phyloP scores from a whole-genome alignment of 64 coral and sea anemone genomes.

The Pocillopora damicornis region DNA sequence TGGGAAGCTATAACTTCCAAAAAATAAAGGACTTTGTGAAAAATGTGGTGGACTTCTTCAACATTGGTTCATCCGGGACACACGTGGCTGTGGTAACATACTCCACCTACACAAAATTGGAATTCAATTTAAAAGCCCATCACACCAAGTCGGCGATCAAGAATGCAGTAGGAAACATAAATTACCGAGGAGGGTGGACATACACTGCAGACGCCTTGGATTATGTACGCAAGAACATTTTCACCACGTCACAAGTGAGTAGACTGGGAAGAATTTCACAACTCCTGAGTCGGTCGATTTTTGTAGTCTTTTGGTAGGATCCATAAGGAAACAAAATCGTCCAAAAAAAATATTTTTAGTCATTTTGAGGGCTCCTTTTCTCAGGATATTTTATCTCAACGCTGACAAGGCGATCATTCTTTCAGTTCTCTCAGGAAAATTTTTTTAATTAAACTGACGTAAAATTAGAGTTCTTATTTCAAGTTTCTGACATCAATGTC shows the following conservation, averaged over 20 bases:
- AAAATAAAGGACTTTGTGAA: conserved; percentile 87
- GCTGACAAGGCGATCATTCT: too few species aligned
- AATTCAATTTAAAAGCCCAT: conserved; percentile 67
- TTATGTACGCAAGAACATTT: conserved; percentile 37
- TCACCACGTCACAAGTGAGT: conserved; percentile 25
- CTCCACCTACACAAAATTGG: conserved; percentile 28
- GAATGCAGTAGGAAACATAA: conserved; percentile 50
- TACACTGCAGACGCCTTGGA: conserved; percentile 78
- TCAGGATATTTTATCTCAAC: too few species aligned
- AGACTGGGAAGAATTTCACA: too few species aligned
- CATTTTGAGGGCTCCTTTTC: too few species aligned
- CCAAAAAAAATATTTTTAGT: too few species aligned
- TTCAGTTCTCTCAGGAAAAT: too few species aligned
- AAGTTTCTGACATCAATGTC: too few species aligned
- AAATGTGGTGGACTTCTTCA: conserved; percentile 93
- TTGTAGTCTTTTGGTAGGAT: not conserved
- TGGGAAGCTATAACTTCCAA: conserved; percentile 55
- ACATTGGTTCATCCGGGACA: conserved; percentile 76
- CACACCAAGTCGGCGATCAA: conserved; percentile 69
- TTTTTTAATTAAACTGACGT: too few species aligned
- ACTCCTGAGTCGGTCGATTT: too few species aligned
- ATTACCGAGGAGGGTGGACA: conserved; percentile 62
- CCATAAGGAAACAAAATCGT: not conserved
- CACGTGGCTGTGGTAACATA: conserved; percentile 76
- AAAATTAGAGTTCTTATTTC: too few species aligned